Conservation (phyloP, 2,797 vertebrate species). For the Aratinga solstitialis region DNA sequence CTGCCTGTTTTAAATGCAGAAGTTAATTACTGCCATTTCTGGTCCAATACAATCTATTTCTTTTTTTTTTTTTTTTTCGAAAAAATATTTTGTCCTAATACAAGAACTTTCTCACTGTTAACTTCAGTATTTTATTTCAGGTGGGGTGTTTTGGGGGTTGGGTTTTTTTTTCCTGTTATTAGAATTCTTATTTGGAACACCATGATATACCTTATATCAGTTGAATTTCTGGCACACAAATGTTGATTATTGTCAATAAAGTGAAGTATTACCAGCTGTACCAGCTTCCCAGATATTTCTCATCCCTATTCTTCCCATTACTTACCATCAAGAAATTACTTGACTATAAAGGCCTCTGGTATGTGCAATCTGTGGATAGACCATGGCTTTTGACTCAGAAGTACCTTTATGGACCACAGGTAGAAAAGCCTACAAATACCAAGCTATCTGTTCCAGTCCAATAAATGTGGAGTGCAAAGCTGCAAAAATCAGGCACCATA, state of each 20-base stretch:
- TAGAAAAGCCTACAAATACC: background rate
- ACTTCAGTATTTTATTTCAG: background rate
- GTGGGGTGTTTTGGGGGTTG: background rate
- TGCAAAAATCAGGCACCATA: background rate
- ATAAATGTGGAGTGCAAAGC: background rate
- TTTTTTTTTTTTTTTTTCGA: background rate
- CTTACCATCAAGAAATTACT: background rate
- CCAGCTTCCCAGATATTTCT: background rate
- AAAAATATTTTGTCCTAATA: background rate
- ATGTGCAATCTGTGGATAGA: background rate
- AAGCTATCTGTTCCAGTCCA: background rate
- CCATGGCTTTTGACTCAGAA: background rate
- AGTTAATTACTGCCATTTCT: background rate
- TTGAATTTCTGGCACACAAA: background rate
- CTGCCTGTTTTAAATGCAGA: background rate
- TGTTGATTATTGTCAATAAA: background rate
- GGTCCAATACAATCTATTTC: background rate
- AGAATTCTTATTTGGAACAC: background rate
- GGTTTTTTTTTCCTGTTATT: background rate
- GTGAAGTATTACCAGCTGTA: background rate
- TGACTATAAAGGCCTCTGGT: background rate
- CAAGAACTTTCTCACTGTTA: background rate
- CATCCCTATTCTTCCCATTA: background rate
- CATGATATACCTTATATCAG: background rate
- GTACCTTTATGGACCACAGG: background rate